Percentiles rank a stretch among this genome's conserved stretches.
phyloP scores from a whole-genome alignment of 2,888 invertebrate species.

The Argyresthia albistria region DNA sequence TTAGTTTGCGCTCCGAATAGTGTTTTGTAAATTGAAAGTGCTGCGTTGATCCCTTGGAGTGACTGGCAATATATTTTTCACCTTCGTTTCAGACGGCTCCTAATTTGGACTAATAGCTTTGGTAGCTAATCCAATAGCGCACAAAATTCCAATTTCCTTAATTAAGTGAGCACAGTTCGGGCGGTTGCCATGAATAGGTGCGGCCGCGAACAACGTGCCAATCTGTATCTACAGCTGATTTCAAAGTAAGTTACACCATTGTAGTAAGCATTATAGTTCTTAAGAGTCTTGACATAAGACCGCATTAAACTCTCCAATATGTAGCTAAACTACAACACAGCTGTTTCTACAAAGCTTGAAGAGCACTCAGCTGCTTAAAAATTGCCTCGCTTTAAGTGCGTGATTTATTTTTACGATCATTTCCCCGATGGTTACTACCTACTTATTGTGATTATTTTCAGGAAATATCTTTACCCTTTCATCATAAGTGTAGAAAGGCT shows the following conservation, averaged over 20 bases:
- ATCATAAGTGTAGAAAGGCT: no score
- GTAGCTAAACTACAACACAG: background rate
- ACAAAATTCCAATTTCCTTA: slow-evolving; percentile 70
- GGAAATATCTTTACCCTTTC: no score
- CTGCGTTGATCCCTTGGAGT: slow-evolving; percentile 18
- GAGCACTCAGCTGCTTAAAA: background rate
- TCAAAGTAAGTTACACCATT: no score
- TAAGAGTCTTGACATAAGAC: no score
- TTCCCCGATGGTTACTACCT: no score
- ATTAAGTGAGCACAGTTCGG: slow-evolving; percentile 60
- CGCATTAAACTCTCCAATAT: no score
- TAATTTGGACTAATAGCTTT: slow-evolving; percentile 71
- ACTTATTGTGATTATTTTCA: no score
- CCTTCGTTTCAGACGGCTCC: slow-evolving; percentile 44
- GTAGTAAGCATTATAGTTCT: no score
- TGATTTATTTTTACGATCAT: background rate
- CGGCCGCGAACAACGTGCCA: slow-evolving; percentile 22
- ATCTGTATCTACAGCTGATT: no score
- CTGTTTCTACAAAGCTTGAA: background rate
- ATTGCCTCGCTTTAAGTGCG: background rate
- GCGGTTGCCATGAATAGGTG: slow-evolving; percentile 48
- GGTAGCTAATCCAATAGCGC: slow-evolving; percentile 57
- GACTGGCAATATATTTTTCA: slow-evolving; percentile 33
- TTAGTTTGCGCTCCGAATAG: background rate
- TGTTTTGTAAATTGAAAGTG: slow-evolving; percentile 12